phyloP scores from a whole-genome alignment of 92 coral and sea anemone species.

The Bergia puertoricense region DNA sequence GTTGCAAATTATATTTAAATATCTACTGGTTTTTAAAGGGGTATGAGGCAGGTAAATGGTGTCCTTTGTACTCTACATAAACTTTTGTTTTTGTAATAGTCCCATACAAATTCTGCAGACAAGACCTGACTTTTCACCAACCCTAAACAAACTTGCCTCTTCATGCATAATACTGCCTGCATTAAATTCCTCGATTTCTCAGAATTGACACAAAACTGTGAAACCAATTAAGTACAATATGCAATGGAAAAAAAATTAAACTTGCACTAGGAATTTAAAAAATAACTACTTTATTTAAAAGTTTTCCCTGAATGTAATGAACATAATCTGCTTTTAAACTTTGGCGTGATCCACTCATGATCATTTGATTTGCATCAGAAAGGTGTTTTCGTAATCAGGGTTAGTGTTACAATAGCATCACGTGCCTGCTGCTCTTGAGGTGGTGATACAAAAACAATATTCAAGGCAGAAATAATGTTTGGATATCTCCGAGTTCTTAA shows the following conservation, averaged over 20 bases:
- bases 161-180: conserved; percentile 22
- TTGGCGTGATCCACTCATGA: neutral
- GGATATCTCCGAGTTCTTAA: neutral
- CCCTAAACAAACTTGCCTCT: conserved; percentile 15
- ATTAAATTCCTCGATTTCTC: conserved; percentile 34
- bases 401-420: neutral
- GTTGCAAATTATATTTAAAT: too few species aligned
- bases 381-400: neutral
- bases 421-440: neutral
- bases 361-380: neutral
- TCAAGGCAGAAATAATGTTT: conserved; percentile 1
- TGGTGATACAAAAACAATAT: neutral
- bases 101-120: neutral
- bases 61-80: too few species aligned
- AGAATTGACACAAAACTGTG: neutral
- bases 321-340: neutral
- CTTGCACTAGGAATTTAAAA: neutral
- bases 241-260: neutral
- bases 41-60: too few species aligned
- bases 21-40: too few species aligned
- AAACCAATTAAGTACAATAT: neutral
- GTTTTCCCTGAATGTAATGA: neutral
- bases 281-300: too few species aligned
- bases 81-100: too few species aligned
- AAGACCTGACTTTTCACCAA: neutral